Conservation (phyloP, 2,888 invertebrate species). For the Flabesymbios commensalis region DNA sequence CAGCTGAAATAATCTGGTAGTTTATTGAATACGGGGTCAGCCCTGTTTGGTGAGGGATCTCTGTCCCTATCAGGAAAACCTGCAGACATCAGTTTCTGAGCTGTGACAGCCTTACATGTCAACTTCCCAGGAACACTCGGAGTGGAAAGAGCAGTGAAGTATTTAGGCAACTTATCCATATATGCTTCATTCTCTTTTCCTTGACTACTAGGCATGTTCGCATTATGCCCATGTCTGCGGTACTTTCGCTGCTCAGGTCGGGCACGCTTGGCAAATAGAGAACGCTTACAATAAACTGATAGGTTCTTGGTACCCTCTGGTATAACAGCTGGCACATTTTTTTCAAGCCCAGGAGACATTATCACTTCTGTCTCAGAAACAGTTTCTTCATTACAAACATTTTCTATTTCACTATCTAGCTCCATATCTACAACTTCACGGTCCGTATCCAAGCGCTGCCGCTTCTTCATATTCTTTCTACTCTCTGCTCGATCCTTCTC, state of each 20-base stretch:
- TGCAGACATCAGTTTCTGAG: background rate
- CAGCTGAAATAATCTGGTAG: constrained; percentile 54
- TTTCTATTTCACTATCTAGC: no score
- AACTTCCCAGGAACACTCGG: background rate
- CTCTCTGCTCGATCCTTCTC: background rate
- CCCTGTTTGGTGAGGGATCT: constrained; percentile 21
- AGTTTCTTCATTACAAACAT: no score
- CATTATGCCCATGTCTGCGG: no score
- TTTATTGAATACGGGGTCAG: constrained; percentile 35
- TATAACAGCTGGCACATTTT: no score
- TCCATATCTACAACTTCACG: background rate
- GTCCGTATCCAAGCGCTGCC: background rate
- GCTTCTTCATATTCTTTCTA: background rate
- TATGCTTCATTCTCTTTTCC: no score
- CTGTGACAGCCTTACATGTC: background rate
- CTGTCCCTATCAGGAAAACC: background rate
- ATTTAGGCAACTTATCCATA: constrained; percentile 1
- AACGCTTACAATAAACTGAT: background rate
- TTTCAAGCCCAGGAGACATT: no score
- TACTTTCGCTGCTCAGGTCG: no score
- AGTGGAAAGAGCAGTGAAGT: background rate
- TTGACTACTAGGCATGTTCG: no score
- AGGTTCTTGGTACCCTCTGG: background rate
- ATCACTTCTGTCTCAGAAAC: background rate
- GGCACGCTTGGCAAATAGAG: background rate